phyloP scores from a whole-genome alignment of 2,113 vertebrate genomes.

The Egretta garzetta region DNA sequence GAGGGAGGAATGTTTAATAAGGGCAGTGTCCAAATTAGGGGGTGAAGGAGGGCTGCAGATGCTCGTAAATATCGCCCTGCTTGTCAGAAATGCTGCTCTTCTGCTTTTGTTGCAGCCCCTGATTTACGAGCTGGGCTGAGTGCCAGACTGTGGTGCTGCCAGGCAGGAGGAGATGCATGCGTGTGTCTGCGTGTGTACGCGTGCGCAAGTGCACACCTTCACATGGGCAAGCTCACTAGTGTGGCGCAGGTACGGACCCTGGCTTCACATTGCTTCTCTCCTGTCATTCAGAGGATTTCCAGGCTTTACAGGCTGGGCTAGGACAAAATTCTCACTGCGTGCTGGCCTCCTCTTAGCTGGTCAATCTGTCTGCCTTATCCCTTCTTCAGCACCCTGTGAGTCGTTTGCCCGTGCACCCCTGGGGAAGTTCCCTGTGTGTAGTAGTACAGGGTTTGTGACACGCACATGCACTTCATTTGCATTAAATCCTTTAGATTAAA shows the following conservation, averaged over 20 bases:
- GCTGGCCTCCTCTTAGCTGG: not conserved
- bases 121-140: not conserved
- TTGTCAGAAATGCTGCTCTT: not conserved
- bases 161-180: not conserved
- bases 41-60: not conserved
- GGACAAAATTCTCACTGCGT: not conserved
- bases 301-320: not conserved
- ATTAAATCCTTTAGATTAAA: not conserved
- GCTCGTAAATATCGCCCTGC: not conserved
- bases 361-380: not conserved
- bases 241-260: not conserved
- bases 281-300: not conserved
- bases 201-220: not conserved
- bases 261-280: not conserved
- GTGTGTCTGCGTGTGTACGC: not conserved
- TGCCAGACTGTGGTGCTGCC: not conserved
- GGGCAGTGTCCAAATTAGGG: not conserved
- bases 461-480: not conserved
- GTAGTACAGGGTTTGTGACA: not conserved
- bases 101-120: not conserved
- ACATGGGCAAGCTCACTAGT: rapidly evolving
- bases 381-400: not conserved
- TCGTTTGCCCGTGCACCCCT: rapidly evolving
- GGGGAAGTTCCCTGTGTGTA: too few relatives aligned
- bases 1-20: not conserved